Conservation (phyloP, 2,888 invertebrate genomes). For the Neoascia interrupta region DNA sequence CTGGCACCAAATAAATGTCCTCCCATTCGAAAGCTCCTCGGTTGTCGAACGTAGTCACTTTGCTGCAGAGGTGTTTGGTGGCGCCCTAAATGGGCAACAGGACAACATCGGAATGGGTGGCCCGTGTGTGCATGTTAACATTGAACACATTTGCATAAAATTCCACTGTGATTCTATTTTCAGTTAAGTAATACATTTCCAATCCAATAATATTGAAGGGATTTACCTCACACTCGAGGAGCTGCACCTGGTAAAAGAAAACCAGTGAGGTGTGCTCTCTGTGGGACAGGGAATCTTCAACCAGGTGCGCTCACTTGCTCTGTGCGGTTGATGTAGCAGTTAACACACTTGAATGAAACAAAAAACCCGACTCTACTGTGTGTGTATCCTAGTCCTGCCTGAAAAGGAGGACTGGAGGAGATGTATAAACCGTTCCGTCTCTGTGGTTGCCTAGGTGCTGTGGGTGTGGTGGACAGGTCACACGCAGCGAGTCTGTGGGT, state of each 20-base stretch:
- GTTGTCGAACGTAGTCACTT: neutral
- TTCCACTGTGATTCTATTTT: conserved; percentile 63
- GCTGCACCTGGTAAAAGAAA: neutral
- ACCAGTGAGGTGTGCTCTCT: conserved; percentile 7
- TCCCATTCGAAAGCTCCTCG: too few relatives aligned
- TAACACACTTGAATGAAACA: conserved; percentile 56
- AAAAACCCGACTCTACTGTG: conserved; percentile 32
- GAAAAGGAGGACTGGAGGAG: too few relatives aligned
- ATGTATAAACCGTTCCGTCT: conserved; percentile 17
- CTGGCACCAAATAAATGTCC: conserved; percentile 50
- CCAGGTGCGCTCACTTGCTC: conserved; percentile 21
- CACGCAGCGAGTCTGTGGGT: neutral
- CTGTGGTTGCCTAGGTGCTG: conserved; percentile 34
- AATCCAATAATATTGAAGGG: conserved; percentile 58
- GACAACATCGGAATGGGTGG: neutral
- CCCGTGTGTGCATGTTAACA: conserved; percentile 46
- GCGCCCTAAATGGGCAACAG: neutral
- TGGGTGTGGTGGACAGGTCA: neutral
- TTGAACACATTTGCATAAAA: conserved; percentile 64
- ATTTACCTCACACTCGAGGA: conserved; percentile 1
- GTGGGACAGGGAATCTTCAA: conserved; percentile 29
- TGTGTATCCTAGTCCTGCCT: neutral
- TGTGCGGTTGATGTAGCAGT: conserved; percentile 54
- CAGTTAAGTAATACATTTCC: conserved; percentile 62
- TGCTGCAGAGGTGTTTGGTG: neutral